Evolutionary conservation across 1,140 invertebrate species (phyloP), one percentile per base, ranked within the genome.

Genomic region (Aphelinus atriplicis): DNA sequence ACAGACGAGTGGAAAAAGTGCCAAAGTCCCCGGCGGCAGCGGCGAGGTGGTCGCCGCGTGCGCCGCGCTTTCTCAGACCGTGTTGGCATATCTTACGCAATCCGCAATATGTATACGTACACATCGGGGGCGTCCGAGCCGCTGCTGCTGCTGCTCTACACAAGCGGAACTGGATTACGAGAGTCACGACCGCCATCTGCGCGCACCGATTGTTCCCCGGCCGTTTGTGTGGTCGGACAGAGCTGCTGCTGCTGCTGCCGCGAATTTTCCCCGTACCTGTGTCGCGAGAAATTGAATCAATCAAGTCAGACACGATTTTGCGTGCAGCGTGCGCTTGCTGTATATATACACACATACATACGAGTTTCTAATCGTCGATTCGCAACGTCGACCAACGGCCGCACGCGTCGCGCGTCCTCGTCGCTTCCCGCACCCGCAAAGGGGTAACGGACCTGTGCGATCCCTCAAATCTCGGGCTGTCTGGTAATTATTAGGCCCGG

Each of bases 151-250:
- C 26, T 26, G 26, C 46, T 9, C 50, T n/a, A 65, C 43, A 42
- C 42, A 55, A 64, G 55, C 53, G 53, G 62, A 72, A 72, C 62
- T 71, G 58, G 69, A 71, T 64, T 73, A 72, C 71, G 50, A 72
- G 69, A 63, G 63, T 65, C 71, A 66, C 62, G 62, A 66, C 42
- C 10, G 9, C 43, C 51, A 9, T 48, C 62, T 48, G 62, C n/a
- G 56, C 55, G 9, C 26, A 7, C 45, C 26, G 47, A 63, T 63
- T 1, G 10, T 45, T 63, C 51, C 9, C 51, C 51, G 51, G 9
- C 26, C 26, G 26, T 26, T 26, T 26, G 26, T 26, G 26, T 26
- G 26, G 26, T 26, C 26, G 26, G 51, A 53, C 7, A n/a, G 26
- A 60, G 57, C 57, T 3, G 7, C 26, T 60, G 57, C n/a, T 26